Evolutionary conservation across 2,113 vertebrate genomes (phyloP), one percentile per base, ranked within the genome.

Genomic region (Phalacrocorax carbo): DNA sequence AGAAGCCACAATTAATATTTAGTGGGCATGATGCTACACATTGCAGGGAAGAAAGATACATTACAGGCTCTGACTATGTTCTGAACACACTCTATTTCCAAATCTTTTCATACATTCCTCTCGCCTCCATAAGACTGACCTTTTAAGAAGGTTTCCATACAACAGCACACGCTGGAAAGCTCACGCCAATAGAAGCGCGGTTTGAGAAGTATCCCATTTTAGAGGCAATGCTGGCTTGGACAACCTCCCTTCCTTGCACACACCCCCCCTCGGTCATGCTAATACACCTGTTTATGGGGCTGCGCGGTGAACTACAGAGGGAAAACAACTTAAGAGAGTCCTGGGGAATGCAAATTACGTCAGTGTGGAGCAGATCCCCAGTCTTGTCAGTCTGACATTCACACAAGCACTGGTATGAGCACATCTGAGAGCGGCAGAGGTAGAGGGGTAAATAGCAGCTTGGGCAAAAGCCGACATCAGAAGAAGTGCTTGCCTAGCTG

Each of bases 351-450:
- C 85, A 76, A 89, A 44, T 17, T 11, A 23, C 0, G 0, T 27
- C 69, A 71, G 44, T 14, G 38, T 1, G 8, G 36, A 61, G 10
- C 57, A 76, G 61, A 78, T 51, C 10, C 13, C 34, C 44, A 26
- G 66, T 18, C 44, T 71, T 0, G 0, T 30, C 64, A 54, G 22
- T 5, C 4, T 1, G 1, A 23, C 27, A 66, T n/a, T 65, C 61
- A 22, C 9, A 15, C 20, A 23, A 82, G 70, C 51, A 55, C 32
- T 70, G 36, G 17, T 73, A 58, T 0, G 0, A 68, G 52, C 44
- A 79, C 69, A 93, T 19, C 48, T 27, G 22, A 85, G 44, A 72
- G 57, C 44, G 14, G 52, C 32, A 68, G 29, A 30, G 25, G 34
- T 9, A 62, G 40, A 66, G 40, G 20, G 91, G 17, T 62, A 86